Base-by-base conservation (phyloP, 2,888 invertebrate genomes). In the Morpho helenor region DNA sequence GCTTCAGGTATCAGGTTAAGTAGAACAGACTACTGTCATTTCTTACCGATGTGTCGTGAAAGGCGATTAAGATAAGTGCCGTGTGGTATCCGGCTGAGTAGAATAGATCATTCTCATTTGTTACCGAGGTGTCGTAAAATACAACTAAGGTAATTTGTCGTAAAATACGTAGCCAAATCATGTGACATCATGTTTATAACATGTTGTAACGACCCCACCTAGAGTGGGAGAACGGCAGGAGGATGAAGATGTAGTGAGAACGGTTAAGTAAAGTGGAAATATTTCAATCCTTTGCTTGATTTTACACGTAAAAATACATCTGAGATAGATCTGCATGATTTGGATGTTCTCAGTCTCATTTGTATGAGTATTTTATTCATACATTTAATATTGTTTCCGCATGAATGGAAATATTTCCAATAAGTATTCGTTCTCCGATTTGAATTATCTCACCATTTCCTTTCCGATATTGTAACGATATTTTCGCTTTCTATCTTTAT, bases 371-470 rank as follows among this genome's bases (percentile, higher is more conserved):
- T 80, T 79, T 79, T 76, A 80, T 82, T 83, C 77, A 79, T 79
- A 81, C 76, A 77, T 78, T 75, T 77, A 73, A 84, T 79, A 83
- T 82, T 80, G 79, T 79, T 83, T 84, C 81, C 83, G 73, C 66
- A 63, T 78, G 76, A 79, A 77, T 80, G 76, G 79, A 80, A 79
- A 84, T 80, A 84, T 86, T 84, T 85, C 74, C 84, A 87, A 85
- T 86, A 85, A 80, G 79, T 74, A 75, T 69, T 68, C 69, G 65
- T 68, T 63, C 64, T 66, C 68, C 66, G 71, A 75, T 70, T 74
- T 73, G 69, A 73, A 76, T 76, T 74, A 71, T 70, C 73, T 73
- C 72, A 68, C 68, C 66, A 72, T 71, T 75, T 72, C 68, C 59
- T 59, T 69, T 73, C 73, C 45, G 40, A 45, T 56, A 46, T 52